phyloP scores from a whole-genome alignment of 2,797 vertebrate species.

The Amblyopsis hoosieri region DNA sequence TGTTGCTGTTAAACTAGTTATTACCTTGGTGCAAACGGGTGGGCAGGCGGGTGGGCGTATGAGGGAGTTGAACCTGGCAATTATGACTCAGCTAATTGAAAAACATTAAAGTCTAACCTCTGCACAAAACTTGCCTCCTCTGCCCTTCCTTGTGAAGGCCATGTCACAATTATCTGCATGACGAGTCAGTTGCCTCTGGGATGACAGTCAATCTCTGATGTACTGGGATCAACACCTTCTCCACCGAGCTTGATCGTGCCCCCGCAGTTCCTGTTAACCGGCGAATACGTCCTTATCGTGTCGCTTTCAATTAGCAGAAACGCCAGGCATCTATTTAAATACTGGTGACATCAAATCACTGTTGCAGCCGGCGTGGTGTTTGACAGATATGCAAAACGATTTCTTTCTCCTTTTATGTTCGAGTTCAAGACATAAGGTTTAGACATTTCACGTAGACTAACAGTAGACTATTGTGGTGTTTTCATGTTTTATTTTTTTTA shows the following conservation, averaged over 20 bases:
- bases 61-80: not conserved
- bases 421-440: conserved; percentile 13
- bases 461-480: conserved; percentile 3
- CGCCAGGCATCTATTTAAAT: conserved; percentile 47
- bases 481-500: not conserved
- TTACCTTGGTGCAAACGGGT: no score
- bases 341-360: conserved; percentile 38
- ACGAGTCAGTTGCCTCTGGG: conserved; percentile 41
- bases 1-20: not conserved
- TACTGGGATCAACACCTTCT: conserved; percentile 32
- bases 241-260: conserved; percentile 5
- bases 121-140: not conserved
- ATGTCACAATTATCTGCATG: conserved; percentile 49
- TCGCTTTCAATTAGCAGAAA: conserved; percentile 65
- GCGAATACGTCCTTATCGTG: conserved; percentile 64
- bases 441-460: conserved; percentile 5
- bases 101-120: conserved; percentile 4
- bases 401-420: conserved; percentile 22
- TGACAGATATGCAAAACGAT: conserved; percentile 35
- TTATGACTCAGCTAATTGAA: not conserved
- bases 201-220: conserved; percentile 45
- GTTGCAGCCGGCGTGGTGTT: conserved; percentile 31
- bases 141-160: conserved; percentile 28
- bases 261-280: conserved; percentile 29
- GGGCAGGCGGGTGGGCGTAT: no score